A percentile compares a stretch with the other conserved stretches of the same genome.
Conservation (phyloP, 2,113 vertebrate genomes). For the Turnix velox region DNA sequence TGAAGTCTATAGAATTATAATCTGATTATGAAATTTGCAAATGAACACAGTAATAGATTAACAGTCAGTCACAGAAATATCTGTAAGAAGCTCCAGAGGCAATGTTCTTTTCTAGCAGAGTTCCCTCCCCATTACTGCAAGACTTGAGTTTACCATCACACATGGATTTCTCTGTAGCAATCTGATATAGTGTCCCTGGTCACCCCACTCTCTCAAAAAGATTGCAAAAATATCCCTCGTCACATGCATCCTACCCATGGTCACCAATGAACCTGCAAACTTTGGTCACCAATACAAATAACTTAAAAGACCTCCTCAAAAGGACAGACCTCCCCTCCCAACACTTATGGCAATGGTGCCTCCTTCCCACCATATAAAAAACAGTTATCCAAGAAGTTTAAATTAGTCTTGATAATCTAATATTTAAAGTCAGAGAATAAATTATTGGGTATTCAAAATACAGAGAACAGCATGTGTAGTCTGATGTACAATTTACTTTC, state of each 20-base stretch:
- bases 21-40: neutral
- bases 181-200: neutral
- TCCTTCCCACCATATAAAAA: neutral
- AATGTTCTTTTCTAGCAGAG: neutral
- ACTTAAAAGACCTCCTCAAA: neutral
- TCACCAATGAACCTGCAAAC: neutral
- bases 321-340: too few relatives aligned
- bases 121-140: neutral
- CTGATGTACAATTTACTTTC: neutral
- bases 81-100: neutral
- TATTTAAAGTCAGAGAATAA: neutral
- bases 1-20: neutral
- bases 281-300: neutral
- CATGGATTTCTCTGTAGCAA: neutral
- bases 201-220: neutral
- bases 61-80: neutral
- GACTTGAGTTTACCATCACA: neutral
- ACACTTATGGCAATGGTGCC: neutral
- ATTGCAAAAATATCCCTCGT: neutral
- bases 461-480: neutral
- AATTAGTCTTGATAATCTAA: neutral
- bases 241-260: accelerated
- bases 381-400: neutral
- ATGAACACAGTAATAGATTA: neutral
- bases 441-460: neutral